Percentiles rank a stretch among this genome's conserved stretches.
These are phyloP conservation scores for Pseudoatta argentina DNA, from an alignment of 1,140 invertebrate species.

Conservation along the genomic window DNA sequence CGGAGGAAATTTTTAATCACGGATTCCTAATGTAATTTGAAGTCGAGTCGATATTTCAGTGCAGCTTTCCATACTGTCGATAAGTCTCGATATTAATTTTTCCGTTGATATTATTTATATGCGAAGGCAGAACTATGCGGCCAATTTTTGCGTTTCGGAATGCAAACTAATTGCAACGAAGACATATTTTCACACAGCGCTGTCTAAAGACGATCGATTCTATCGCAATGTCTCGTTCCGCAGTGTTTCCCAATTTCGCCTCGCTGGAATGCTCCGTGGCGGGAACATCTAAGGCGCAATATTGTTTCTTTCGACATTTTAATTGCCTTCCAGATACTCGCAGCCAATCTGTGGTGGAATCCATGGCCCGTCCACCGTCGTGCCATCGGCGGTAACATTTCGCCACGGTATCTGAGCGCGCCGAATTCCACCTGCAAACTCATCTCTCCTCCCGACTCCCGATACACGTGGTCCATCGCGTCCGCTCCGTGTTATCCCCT, in stretches of 20 bases:
- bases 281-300: slow-evolving; percentile 68
- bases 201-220: slow-evolving; percentile 20
- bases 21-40: slow-evolving; percentile 13
- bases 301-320: slow-evolving; percentile 77
- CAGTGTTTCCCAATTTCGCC: neutral
- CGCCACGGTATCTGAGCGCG: slow-evolving; percentile 44
- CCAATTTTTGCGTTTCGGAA: neutral
- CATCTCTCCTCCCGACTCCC: slow-evolving; percentile 22
- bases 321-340: slow-evolving; percentile 72
- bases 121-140: neutral
- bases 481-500: slow-evolving; percentile 49
- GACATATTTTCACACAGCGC: neutral
- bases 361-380: slow-evolving; percentile 54
- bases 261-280: slow-evolving; percentile 60
- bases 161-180: neutral
- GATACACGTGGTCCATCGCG: slow-evolving; percentile 57
- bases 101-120: neutral
- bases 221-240: slow-evolving; percentile 12
- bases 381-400: slow-evolving; percentile 62
- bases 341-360: slow-evolving; percentile 55
- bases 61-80: neutral
- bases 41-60: neutral
- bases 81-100: neutral
- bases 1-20: slow-evolving; percentile 19
- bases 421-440: slow-evolving; percentile 68